These are phyloP conservation scores for Aurelia sp. DNA, from an alignment of 30 jellyfish, hydroid and myxozoan species.

Conservation along the genomic window DNA sequence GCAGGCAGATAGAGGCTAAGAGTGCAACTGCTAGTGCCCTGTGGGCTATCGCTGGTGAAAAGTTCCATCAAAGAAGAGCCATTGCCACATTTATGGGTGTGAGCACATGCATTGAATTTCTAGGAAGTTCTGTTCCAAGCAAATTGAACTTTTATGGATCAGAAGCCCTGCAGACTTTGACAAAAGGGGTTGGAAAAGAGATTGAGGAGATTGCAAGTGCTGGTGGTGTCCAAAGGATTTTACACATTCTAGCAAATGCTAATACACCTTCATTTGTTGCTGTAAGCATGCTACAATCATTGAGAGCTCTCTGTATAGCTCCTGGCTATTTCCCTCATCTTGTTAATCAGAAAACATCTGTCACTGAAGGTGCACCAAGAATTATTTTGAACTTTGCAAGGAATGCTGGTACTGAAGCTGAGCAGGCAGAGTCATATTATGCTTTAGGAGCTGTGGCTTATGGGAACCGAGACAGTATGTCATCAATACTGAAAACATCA, in stretches of 20 bases:
- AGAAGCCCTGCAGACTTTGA: slow-evolving; percentile 51
- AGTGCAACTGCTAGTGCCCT: slow-evolving; percentile 62
- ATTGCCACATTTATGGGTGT: slow-evolving; percentile 49
- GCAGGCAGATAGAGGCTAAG: slow-evolving; percentile 43
- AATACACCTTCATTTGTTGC: slow-evolving; percentile 63
- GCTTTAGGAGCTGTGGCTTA: slow-evolving; percentile 61
- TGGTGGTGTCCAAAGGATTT: slow-evolving; percentile 58
- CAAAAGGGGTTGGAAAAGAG: slow-evolving; percentile 65
- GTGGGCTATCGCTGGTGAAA: slow-evolving; percentile 75
- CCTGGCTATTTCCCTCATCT: slow-evolving; percentile 64
- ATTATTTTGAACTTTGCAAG: slow-evolving; percentile 45
- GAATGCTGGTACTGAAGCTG: slow-evolving; percentile 39
- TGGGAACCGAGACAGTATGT: slow-evolving; percentile 53
- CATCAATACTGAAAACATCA: slow-evolving; percentile 15
- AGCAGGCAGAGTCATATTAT: slow-evolving; percentile 62
- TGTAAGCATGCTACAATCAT: slow-evolving; percentile 42
- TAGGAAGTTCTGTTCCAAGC: slow-evolving; percentile 63
- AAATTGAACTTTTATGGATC: slow-evolving; percentile 62
- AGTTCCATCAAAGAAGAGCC: slow-evolving; percentile 55
- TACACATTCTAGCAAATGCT: slow-evolving; percentile 57
- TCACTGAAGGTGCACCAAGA: slow-evolving; percentile 61
- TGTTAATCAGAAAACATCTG: slow-evolving; percentile 34
- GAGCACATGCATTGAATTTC: slow-evolving; percentile 48
- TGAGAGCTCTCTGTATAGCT: slow-evolving; percentile 54
- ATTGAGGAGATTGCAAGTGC: slow-evolving; percentile 52